These are phyloP conservation scores for Fratercula arctica DNA, from an alignment of 2,797 vertebrate species.

Conservation along the genomic window DNA sequence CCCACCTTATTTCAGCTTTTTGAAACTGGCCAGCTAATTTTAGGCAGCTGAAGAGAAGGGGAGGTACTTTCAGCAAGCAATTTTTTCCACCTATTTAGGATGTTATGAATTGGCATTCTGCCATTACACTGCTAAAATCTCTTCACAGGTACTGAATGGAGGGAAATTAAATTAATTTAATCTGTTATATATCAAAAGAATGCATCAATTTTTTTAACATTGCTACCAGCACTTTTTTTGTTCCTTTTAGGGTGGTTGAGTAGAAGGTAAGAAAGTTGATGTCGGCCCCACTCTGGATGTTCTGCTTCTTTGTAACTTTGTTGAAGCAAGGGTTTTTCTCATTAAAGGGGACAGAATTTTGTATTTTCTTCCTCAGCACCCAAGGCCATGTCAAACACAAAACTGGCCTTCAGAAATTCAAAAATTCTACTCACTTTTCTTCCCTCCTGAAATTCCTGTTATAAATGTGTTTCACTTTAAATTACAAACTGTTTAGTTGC, in stretches of 20 bases:
- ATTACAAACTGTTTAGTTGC: background rate
- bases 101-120: background rate
- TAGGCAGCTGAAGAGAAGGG: background rate
- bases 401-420: background rate
- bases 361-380: background rate
- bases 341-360: background rate
- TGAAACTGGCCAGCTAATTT: constrained; percentile 3
- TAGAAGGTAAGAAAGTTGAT: background rate
- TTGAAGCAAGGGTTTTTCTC: background rate
- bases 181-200: background rate
- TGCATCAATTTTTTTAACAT: background rate
- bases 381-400: background rate
- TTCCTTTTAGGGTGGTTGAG: background rate
- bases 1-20: background rate
- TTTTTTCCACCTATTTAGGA: background rate
- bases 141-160: background rate
- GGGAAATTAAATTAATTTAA: background rate
- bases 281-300: background rate
- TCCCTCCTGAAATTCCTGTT: background rate
- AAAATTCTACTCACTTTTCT: background rate
- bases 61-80: background rate
- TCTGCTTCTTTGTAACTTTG: background rate
- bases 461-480: background rate
- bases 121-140: background rate
- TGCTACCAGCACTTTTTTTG: background rate